Evolutionary conservation across 2,888 invertebrate genomes (phyloP), one percentile per base, ranked within the genome.

Genomic region (Sarcophaga rosellei): DNA sequence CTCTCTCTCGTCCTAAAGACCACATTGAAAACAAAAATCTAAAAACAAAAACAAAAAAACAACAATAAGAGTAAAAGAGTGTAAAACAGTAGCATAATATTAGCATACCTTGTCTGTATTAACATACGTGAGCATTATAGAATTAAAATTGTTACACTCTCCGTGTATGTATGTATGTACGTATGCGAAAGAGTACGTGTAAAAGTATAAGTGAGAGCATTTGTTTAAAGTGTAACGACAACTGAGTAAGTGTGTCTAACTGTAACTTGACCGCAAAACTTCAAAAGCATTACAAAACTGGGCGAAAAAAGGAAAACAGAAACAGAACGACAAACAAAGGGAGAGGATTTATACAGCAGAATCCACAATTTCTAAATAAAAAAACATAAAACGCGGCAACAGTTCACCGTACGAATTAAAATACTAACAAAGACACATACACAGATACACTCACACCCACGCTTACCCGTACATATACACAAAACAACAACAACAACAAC

Each of bases 221-320:
- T 53, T 53, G 53, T 53, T 15, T 53, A 1, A 53, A 53, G 53
- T 53, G 53, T 53, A 53, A 53, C 53, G 15, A 53, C 17, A 63
- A 75, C 47, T 12, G 23, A 70, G 72, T 72, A 47, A n/a, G n/a
- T 61, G 72, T 77, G 72, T 77, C 25, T 81, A 84, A 84, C 86
- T 84, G 84, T 84, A 81, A 86, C 84, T 81, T 86, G 81, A 86
- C 86, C 86, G 84, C 84, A 84, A 84, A 86, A 81, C 84, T 84
- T 84, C 86, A 86, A 84, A 86, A 84, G 84, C 81, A 84, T 84
- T 84, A 81, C 70, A 86, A 86, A 86, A 84, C 82, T 69, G 76
- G 81, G 35, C 62, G 8, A n/a, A 23, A n/a, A 59, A 20, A 65
- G 23, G 79, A 80, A 69, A 77, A 62, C 76, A 84, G 23, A 77